Base-by-base conservation (phyloP, 2,113 vertebrate genomes). In the Macrotus californicus region DNA sequence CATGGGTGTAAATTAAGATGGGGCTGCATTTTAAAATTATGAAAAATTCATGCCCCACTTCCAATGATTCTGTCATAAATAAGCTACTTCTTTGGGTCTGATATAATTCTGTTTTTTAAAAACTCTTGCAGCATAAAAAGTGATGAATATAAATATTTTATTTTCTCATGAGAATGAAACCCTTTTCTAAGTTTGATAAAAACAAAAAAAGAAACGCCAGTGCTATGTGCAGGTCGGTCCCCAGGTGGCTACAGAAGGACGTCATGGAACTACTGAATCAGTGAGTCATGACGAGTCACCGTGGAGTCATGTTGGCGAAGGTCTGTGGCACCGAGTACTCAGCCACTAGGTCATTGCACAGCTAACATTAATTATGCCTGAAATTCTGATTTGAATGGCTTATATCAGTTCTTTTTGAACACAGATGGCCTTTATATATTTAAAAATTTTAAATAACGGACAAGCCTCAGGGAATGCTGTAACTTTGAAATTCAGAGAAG, bases 1-100 rank as follows among this genome's bases (percentile, higher is more conserved):
- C 31, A 66, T 46, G 52, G 24, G 70, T 41, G 19, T 67, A 88
- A 73, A 82, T 50, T 90, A 73, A 91, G 29, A 86, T 70, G 3
- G 18, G 50, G n/a, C 21, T 95, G 4, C 39, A 54, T 69, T 93
- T 89, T 84, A 84, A 96, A 97, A 94, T 91, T 69, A 70, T 50
- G 43, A 93, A 43, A 39, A 89, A 83, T 79, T 91, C 26, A 83
- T 83, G 26, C 14, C 69, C 76, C 77, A 69, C 22, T 96, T 96
- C 31, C 46, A 92, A 43, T 85, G 70, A 67, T 72, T 96, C 22
- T 92, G 54, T 77, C 70, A 85, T 76, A 93, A 82, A 61, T 64
- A 91, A 93, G 3, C 11, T n/a, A n/a, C 22, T n/a, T 39, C 15
- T 93, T 67, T 96, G 41, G 67, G 34, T 11, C 11, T 89, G 46